Evolutionary conservation across 2,888 invertebrate species (phyloP).

Genomic region (Chrysolina americana): DNA sequence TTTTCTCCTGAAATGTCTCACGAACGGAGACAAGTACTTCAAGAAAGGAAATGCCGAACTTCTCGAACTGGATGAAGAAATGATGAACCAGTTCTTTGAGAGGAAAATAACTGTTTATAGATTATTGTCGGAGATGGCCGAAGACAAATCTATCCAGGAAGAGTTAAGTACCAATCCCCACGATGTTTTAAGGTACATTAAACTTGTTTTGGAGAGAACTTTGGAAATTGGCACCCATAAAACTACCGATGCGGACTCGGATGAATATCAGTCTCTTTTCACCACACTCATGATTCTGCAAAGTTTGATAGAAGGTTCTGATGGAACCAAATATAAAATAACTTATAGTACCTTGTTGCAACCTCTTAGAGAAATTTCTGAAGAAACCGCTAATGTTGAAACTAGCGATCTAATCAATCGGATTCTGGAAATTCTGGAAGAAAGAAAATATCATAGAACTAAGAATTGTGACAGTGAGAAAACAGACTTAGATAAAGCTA

Average conservation of each 20-base stretch:
- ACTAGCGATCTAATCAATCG: constrained; percentile 57
- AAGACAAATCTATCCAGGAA: constrained; percentile 68
- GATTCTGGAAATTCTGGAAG: constrained; percentile 51
- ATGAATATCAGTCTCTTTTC: constrained; percentile 62
- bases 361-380: constrained; percentile 55
- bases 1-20: constrained; percentile 67
- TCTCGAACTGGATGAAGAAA: constrained; percentile 67
- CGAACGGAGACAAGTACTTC: constrained; percentile 61
- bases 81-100: constrained; percentile 60
- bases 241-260: constrained; percentile 55
- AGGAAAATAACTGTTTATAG: constrained; percentile 71
- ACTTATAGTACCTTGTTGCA: constrained; percentile 64
- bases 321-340: constrained; percentile 55
- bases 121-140: constrained; percentile 71
- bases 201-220: constrained; percentile 66
- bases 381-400: constrained; percentile 59
- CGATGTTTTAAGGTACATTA: constrained; percentile 71
- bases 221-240: constrained; percentile 56
- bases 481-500: constrained; percentile 75
- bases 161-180: constrained; percentile 69
- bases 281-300: constrained; percentile 62
- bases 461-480: constrained; percentile 53
- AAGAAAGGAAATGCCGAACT: constrained; percentile 62
- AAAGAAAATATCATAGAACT: constrained; percentile 24
- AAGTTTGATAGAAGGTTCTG: constrained; percentile 64